These are phyloP conservation scores for Knipowitschia caucasica DNA, from an alignment of 2,797 vertebrate species.

Conservation along the genomic window DNA sequence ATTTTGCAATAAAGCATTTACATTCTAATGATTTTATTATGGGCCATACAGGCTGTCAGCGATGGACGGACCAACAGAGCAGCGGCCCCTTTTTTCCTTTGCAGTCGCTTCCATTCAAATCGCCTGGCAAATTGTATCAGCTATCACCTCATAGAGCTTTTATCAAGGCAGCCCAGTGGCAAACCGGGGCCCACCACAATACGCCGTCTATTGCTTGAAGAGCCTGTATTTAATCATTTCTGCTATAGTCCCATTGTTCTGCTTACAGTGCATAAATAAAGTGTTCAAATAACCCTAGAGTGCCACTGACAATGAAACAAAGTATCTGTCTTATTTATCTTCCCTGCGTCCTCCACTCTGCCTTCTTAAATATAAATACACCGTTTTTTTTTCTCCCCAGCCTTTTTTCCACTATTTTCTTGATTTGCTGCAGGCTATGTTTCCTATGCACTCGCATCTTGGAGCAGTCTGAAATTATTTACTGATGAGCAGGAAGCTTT, in stretches of 20 bases:
- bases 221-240: slow-evolving; percentile 98
- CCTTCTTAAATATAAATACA: slow-evolving; percentile 44
- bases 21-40: slow-evolving; percentile 99
- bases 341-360: slow-evolving; percentile 82
- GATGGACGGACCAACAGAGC: slow-evolving; percentile 79
- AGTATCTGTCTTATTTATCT: slow-evolving; percentile 96
- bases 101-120: slow-evolving; percentile 78
- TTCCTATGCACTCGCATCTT: slow-evolving; percentile 84
- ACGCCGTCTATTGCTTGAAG: slow-evolving; percentile 91
- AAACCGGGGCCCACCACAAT: slow-evolving; percentile 90
- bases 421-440: slow-evolving; percentile 83
- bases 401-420: slow-evolving; percentile 62
- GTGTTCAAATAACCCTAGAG: slow-evolving; percentile 92
- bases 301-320: slow-evolving; percentile 97
- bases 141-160: slow-evolving; percentile 98
- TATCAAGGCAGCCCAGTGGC: slow-evolving; percentile 97
- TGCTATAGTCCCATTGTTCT: slow-evolving; percentile 93
- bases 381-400: slow-evolving; percentile 23
- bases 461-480: slow-evolving; percentile 83
- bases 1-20: slow-evolving; percentile 99
- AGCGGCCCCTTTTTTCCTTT: slow-evolving; percentile 69
- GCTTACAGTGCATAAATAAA: slow-evolving; percentile 99
- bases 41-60: slow-evolving; percentile 93
- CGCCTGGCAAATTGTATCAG: slow-evolving; percentile 96
- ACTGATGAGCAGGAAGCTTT: slow-evolving; percentile 79